A percentile compares a stretch with the other conserved stretches of the same genome.
phyloP scores from a whole-genome alignment of 2,797 vertebrate genomes.

The Lerista edwardsae region DNA sequence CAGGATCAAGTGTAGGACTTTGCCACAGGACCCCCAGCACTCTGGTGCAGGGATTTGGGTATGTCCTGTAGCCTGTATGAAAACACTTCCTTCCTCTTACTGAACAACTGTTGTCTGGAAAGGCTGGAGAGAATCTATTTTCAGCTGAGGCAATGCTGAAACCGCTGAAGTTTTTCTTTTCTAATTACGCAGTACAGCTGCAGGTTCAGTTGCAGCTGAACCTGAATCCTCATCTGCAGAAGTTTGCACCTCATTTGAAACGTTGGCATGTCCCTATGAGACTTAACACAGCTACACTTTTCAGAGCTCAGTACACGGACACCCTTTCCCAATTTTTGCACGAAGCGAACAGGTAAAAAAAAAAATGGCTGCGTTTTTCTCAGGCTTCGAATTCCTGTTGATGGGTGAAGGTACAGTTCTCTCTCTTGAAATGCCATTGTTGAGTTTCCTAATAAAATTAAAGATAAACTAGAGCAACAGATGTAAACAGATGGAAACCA shows the following conservation, averaged over 20 bases:
- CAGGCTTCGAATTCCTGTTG: neutral
- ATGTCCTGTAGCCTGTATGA: too few species aligned
- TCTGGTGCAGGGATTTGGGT: too few species aligned
- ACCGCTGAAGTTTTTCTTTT: neutral
- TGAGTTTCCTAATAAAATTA: neutral
- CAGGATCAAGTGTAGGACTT: too few species aligned
- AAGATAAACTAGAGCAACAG: neutral
- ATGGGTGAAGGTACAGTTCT: neutral
- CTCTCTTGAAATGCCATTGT: neutral
- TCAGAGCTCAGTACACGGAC: neutral
- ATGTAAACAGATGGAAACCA: neutral
- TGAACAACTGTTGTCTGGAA: neutral
- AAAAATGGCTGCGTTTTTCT: neutral
- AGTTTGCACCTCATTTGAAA: neutral
- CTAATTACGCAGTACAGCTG: neutral
- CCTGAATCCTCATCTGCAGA: neutral
- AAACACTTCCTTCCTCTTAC: neutral
- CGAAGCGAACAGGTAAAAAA: neutral
- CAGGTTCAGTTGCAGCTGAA: neutral
- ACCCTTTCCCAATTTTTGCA: neutral
- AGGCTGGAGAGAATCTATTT: neutral
- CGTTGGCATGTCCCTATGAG: neutral
- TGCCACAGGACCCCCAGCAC: too few species aligned
- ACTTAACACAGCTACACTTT: neutral
- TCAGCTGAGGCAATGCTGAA: neutral